phyloP scores from a whole-genome alignment of 2,113 vertebrate species.

The Ceyx cyanopectus region DNA sequence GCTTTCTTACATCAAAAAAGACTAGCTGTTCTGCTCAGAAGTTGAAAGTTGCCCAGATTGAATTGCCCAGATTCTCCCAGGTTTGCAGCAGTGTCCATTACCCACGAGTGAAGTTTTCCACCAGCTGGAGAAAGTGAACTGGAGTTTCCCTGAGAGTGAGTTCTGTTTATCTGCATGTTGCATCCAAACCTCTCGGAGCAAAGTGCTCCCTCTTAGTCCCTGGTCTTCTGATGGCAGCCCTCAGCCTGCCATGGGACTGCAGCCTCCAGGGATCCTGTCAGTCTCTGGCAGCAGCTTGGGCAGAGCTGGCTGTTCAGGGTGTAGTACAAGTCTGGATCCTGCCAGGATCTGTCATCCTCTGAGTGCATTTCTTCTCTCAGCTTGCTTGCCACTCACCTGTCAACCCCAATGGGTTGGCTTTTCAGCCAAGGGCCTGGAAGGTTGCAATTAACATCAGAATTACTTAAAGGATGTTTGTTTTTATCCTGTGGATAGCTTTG shows the following conservation, averaged over 20 bases:
- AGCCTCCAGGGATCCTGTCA: background rate
- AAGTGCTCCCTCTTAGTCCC: background rate
- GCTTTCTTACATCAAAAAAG: background rate
- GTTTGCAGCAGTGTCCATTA: background rate
- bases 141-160: background rate
- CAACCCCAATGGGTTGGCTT: background rate
- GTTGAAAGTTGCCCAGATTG: background rate
- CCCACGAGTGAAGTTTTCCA: background rate
- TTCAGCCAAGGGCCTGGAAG: background rate
- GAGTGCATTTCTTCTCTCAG: constrained; percentile 48
- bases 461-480: background rate
- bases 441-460: constrained; percentile 52
- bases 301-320: constrained; percentile 21
- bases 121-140: background rate
- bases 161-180: background rate
- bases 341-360: constrained; percentile 43
- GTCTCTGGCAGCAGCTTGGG: background rate
- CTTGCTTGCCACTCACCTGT: constrained; percentile 10
- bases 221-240: background rate
- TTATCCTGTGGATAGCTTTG: background rate
- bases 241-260: background rate
- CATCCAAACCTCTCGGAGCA: background rate
- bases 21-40: background rate
- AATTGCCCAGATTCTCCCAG: background rate
- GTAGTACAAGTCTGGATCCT: constrained; percentile 53